Percentiles rank a stretch among this genome's conserved stretches.
Evolutionary conservation across 2,888 invertebrate species (phyloP).

Genomic region (Pecten maximus): DNA sequence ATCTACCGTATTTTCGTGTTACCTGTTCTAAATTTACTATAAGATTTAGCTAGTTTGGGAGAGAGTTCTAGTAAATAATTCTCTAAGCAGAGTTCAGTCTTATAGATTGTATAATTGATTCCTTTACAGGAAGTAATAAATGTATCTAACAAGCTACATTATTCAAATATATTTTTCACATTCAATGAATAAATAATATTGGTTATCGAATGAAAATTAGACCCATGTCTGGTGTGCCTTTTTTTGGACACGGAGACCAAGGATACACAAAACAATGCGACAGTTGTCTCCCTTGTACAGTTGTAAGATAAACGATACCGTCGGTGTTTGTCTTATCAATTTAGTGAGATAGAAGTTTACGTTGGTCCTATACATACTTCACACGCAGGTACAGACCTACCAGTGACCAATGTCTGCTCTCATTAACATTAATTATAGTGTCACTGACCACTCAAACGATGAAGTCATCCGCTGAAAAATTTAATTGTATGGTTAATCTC

Average conservation of each 20-base stretch:
- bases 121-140: no score
- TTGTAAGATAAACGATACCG: neutral
- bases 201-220: no score
- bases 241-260: neutral
- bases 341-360: neutral
- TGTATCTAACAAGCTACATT: no score
- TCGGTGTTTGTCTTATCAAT: neutral
- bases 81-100: no score
- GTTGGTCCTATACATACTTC: neutral
- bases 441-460: neutral
- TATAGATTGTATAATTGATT: no score
- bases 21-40: no score
- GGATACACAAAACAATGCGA: neutral
- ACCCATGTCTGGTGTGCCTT: no score
- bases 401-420: neutral
- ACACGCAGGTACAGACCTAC: neutral
- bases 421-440: neutral
- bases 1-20: no score
- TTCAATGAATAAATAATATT: no score
- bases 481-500: neutral
- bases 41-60: no score
- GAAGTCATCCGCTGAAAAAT: neutral
- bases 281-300: neutral
- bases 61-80: no score
- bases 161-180: no score